Evolutionary conservation across 2,113 vertebrate genomes (phyloP).

Genomic region (Brachyhypopomus occidentalis): DNA sequence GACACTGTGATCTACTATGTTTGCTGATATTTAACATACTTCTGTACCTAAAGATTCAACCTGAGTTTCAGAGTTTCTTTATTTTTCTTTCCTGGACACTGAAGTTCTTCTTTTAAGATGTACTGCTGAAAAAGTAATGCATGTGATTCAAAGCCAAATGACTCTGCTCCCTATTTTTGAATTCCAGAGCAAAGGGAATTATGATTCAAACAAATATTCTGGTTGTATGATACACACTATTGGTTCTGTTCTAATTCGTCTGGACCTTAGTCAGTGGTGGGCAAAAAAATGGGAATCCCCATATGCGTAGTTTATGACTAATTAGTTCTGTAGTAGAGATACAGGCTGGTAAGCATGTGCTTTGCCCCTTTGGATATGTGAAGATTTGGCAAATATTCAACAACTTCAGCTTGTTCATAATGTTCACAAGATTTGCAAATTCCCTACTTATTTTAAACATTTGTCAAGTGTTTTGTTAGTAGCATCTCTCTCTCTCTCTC

Average conservation of each 20-base stretch:
- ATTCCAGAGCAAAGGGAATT: too few species aligned
- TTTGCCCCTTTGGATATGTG: not conserved
- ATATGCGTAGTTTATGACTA: not conserved
- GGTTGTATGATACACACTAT: too few species aligned
- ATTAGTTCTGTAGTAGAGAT: constrained; percentile 2
- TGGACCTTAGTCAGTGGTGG: not conserved
- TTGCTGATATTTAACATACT: not conserved
- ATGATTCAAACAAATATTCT: too few species aligned
- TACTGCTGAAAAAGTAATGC: too few species aligned
- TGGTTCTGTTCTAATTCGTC: too few species aligned
- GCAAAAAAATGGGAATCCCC: not conserved
- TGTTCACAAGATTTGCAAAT: constrained; percentile 3
- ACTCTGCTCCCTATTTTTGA: too few species aligned
- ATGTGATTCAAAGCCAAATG: too few species aligned
- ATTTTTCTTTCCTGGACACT: too few species aligned
- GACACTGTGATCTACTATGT: not conserved
- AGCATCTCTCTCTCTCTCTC: constrained; percentile 1
- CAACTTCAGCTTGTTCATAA: not conserved
- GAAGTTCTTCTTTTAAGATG: too few species aligned
- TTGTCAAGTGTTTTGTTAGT: constrained; percentile 18
- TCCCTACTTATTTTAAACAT: constrained; percentile 23
- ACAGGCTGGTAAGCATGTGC: constrained; percentile 1
- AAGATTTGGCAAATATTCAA: constrained; percentile 7
- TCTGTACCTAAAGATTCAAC: too few species aligned
- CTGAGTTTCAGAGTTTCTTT: too few species aligned